Base-by-base conservation (phyloP, 2,113 vertebrate species). In the Solea senegalensis region DNA sequence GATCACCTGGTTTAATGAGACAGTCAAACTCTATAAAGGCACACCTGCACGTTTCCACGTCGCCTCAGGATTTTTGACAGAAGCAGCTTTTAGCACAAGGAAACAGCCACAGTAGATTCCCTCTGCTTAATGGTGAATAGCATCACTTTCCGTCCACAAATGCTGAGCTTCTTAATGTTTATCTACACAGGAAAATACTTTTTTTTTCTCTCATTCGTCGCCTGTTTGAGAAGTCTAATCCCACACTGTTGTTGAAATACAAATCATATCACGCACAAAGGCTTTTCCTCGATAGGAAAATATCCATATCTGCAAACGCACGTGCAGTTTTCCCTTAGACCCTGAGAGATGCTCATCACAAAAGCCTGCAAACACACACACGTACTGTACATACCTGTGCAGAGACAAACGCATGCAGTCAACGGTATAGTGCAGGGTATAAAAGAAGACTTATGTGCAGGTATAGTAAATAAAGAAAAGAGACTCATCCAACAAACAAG, bases 171-270 rank as follows among this genome's bases (percentile, higher is more conserved):
- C 72, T 81, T 71, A 67, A 34, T 14, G 7, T 81, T 80, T 67
- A 84, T 75, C 78, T 55, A 54, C 44, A 52, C 16, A 16, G 43
- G 54, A 66, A 80, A 84, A 76, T 49, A 58, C 14, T 21, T 57
- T 43, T 54, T 28, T n/a, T 55, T 43, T 16, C 53, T 28, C 34
- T 57, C 40, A 62, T 65, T 66, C 66, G 27, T 83, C 70, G 43
- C 44, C 57, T 52, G 43, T 65, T 71, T 75, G 56, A 65, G 63
- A 53, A 39, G 68, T 63, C 34, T 80, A 80, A 83, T 82, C 78
- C 66, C 39, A 10, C 14, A 53, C 59, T 67, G 9, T 66, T 70
- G 55, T 66, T n/a, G 21, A 59, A 69, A 74, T 66, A 52, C 53
- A 78, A 82, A 80, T 71, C 10, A 11, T 57, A 69, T 2, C 68